Evolutionary conservation across 2,888 invertebrate species (phyloP).

Genomic region (Leptopilina drosophilae): DNA sequence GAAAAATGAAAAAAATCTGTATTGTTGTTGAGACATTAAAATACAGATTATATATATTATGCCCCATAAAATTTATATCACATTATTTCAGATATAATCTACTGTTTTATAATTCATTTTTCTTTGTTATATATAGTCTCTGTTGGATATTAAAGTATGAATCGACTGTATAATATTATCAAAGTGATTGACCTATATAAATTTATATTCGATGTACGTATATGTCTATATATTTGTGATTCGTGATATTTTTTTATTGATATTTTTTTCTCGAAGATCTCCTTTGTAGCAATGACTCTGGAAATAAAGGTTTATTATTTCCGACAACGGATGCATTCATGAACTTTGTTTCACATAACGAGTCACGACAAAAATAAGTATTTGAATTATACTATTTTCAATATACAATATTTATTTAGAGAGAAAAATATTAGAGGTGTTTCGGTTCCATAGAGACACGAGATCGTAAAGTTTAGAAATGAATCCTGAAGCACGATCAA

Average conservation of each 20-base stretch:
- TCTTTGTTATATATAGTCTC: no score
- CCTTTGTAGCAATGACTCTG: not conserved
- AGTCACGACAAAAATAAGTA: slow-evolving; percentile 6
- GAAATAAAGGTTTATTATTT: slow-evolving; percentile 15
- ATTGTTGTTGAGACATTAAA: no score
- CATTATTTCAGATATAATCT: no score
- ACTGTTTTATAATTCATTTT: no score
- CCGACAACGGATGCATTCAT: slow-evolving; percentile 21
- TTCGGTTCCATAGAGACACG: not conserved
- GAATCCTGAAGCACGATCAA: slow-evolving; percentile 5
- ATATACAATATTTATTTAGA: not conserved
- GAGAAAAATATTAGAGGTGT: not conserved
- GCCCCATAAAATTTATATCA: no score
- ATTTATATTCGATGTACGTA: no score
- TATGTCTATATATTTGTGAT: no score
- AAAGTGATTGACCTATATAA: not conserved
- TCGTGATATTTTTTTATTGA: not conserved
- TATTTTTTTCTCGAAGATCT: not conserved
- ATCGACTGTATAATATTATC: not conserved
- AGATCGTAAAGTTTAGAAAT: slow-evolving; percentile 11
- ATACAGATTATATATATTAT: no score
- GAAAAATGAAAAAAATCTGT: no score
- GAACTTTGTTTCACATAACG: slow-evolving; percentile 16
- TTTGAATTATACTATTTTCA: not conserved
- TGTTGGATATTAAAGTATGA: no score